Conservation (phyloP, 2,888 invertebrate species). For the Parnassius smintheus region DNA sequence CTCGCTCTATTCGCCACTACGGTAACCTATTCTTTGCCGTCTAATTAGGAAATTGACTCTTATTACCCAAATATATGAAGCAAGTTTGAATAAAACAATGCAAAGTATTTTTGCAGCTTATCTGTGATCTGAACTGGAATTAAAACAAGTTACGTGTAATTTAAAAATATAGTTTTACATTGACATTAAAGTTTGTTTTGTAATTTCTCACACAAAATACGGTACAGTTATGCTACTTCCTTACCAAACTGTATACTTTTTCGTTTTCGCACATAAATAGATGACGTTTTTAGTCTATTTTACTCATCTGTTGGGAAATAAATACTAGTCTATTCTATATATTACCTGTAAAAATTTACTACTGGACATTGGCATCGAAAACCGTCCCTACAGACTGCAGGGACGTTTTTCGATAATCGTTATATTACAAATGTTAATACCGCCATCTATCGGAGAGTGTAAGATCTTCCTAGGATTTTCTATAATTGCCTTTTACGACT, state of each 20-base stretch:
- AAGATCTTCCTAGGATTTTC: no score
- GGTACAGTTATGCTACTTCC: neutral
- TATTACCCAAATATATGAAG: slow-evolving; percentile 29
- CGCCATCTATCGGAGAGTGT: no score
- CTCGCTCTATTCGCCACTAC: slow-evolving; percentile 17
- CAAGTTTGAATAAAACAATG: slow-evolving; percentile 24
- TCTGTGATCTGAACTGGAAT: slow-evolving; percentile 15
- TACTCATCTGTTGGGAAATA: no score
- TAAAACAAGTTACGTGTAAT: slow-evolving; percentile 13
- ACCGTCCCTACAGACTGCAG: no score
- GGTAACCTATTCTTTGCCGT: slow-evolving; percentile 14
- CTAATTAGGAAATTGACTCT: slow-evolving; percentile 35
- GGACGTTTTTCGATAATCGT: no score
- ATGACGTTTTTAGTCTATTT: no score
- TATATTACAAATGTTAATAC: no score
- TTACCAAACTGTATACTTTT: neutral
- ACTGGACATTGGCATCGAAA: no score
- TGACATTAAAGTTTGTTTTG: slow-evolving; percentile 22
- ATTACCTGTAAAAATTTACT: no score
- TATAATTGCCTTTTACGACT: no score
- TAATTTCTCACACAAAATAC: slow-evolving; percentile 23
- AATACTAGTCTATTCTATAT: no score
- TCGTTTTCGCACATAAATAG: no score
- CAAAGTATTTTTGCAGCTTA: slow-evolving; percentile 21
- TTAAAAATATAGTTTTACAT: slow-evolving; percentile 25